Evolutionary conservation across 2,797 vertebrate genomes (phyloP).

Genomic region (Enteromius mattozi): DNA sequence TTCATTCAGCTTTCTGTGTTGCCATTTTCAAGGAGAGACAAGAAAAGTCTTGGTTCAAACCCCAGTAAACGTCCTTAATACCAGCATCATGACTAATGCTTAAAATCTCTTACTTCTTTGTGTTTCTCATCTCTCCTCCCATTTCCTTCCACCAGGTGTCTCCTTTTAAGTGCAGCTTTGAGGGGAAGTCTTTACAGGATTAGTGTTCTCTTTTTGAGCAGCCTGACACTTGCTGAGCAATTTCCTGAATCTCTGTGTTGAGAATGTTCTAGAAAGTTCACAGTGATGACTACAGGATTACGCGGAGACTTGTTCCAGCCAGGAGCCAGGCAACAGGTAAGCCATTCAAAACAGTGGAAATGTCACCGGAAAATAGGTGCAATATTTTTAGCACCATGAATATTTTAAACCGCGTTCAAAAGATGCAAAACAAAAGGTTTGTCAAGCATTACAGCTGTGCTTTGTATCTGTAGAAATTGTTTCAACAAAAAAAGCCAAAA

Average conservation of each 20-base stretch:
- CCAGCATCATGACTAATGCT: conserved; percentile 26
- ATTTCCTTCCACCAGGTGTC: conserved; percentile 27
- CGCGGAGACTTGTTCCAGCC: conserved; percentile 38
- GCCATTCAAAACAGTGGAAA: conserved; percentile 1
- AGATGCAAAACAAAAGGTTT: conserved; percentile 15
- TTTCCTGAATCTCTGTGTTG: conserved; percentile 44
- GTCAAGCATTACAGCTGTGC: not conserved
- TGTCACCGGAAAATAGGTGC: not conserved
- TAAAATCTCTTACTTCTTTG: conserved; percentile 17
- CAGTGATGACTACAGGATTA: conserved; percentile 44
- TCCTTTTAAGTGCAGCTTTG: conserved; percentile 22
- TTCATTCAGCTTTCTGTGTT: conserved; percentile 2
- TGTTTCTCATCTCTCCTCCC: not conserved
- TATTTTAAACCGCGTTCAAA: conserved; percentile 25
- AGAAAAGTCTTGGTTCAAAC: conserved; percentile 14
- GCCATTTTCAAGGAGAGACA: conserved; percentile 39
- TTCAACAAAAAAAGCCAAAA: not conserved
- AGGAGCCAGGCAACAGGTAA: conserved; percentile 29
- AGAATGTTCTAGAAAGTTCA: conserved; percentile 33
- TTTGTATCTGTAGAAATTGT: not conserved
- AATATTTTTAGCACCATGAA: conserved; percentile 32
- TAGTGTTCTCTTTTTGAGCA: conserved; percentile 40
- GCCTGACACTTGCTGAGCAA: conserved; percentile 18
- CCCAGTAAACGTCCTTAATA: conserved; percentile 16
- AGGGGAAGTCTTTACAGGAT: conserved; percentile 51